phyloP scores from a whole-genome alignment of 1,140 invertebrate genomes.

The Dinothrombium tinctorium region DNA sequence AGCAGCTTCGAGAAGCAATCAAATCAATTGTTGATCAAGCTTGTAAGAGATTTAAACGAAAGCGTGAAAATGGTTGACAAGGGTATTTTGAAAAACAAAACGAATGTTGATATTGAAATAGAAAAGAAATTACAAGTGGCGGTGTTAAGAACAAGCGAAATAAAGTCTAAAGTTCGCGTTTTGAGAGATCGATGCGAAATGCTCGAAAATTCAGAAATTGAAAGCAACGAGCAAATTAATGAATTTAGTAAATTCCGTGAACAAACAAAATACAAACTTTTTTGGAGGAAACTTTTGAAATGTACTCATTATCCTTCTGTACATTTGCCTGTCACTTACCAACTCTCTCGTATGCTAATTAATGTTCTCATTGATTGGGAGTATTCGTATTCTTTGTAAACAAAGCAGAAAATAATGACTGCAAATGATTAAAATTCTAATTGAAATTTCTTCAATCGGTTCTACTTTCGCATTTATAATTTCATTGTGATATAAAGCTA shows the following conservation, averaged over 20 bases:
- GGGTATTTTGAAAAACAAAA: slow-evolving; percentile 7
- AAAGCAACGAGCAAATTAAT: slow-evolving; percentile 72
- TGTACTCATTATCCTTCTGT: too few relatives aligned
- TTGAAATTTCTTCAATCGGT: too few relatives aligned
- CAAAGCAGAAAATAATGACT: too few relatives aligned
- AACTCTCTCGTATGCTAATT: too few relatives aligned
- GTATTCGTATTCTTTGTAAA: too few relatives aligned
- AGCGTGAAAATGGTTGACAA: slow-evolving; percentile 72
- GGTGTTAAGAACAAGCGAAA: slow-evolving; percentile 85
- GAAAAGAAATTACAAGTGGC: slow-evolving; percentile 98
- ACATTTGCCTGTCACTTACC: too few relatives aligned
- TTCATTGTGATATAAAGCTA: too few relatives aligned
- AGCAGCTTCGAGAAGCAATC: slow-evolving; percentile 72
- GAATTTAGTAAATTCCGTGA: slow-evolving; percentile 73
- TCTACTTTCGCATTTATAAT: too few relatives aligned
- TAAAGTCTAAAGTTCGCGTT: slow-evolving; percentile 92
- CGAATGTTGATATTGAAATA: slow-evolving; percentile 33
- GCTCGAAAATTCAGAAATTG: slow-evolving; percentile 58
- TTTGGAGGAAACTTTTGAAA: too few relatives aligned
- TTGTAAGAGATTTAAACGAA: slow-evolving; percentile 80
- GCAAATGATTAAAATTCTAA: too few relatives aligned
- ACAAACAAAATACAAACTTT: too few relatives aligned
- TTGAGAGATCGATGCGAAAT: slow-evolving; percentile 57
- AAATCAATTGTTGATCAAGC: slow-evolving; percentile 74
- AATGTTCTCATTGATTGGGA: too few relatives aligned